These are phyloP conservation scores for Capromys pilorides DNA, from an alignment of 2,797 vertebrate species.

Conservation along the genomic window DNA sequence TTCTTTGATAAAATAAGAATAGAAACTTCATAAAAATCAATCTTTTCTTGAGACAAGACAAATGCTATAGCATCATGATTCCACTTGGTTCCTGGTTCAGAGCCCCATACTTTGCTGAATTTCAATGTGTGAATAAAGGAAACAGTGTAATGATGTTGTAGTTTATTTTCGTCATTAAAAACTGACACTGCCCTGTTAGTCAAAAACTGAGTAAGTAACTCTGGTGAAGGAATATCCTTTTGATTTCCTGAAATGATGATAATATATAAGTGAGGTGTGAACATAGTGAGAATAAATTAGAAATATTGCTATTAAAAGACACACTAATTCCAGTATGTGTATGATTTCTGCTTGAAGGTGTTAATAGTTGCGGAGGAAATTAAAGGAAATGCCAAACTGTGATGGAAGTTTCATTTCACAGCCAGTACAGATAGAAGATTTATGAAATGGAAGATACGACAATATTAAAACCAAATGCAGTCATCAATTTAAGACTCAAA, in stretches of 20 bases:
- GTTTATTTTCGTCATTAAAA: conserved; percentile 19
- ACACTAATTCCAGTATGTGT: background rate
- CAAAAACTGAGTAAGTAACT: background rate
- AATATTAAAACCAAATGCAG: conserved; percentile 44
- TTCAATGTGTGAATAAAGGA: background rate
- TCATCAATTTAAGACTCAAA: conserved; percentile 63
- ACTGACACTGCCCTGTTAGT: background rate
- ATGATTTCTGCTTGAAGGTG: conserved; percentile 14
- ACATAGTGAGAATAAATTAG: background rate
- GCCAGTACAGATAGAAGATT: background rate
- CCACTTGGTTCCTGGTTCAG: background rate
- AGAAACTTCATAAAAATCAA: background rate
- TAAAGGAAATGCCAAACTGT: conserved; percentile 45
- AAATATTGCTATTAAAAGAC: conserved; percentile 1
- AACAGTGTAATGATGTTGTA: background rate
- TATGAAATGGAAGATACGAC: conserved; percentile 56
- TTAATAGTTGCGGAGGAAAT: conserved; percentile 25
- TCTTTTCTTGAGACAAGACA: background rate
- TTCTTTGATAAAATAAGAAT: conserved; percentile 24
- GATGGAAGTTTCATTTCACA: conserved; percentile 36
- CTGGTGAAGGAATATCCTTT: background rate
- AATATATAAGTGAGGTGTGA: background rate
- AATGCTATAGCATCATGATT: background rate
- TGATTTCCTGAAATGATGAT: conserved; percentile 11
- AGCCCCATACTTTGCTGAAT: background rate